Percentiles rank a stretch among this genome's conserved stretches.
phyloP scores from a whole-genome alignment of 2,113 vertebrate genomes.

The Oenanthe oenanthe region DNA sequence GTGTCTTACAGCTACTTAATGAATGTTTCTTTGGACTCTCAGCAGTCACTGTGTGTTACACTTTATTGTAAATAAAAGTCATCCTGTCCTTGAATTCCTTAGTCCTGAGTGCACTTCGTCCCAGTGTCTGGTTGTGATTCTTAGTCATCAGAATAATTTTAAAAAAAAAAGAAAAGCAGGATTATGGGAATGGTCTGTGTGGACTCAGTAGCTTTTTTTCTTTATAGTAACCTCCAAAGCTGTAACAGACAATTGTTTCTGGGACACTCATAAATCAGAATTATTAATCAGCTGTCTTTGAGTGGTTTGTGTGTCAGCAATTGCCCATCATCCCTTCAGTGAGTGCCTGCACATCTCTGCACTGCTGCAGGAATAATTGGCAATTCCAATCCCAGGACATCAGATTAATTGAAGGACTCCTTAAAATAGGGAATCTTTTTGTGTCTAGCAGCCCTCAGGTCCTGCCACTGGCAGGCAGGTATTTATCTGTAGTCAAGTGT shows the following conservation, averaged over 20 bases:
- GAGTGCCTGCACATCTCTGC: neutral
- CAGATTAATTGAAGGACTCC: neutral
- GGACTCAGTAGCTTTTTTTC: neutral
- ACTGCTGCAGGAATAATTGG: neutral
- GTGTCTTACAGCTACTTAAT: neutral
- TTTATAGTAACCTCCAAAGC: neutral
- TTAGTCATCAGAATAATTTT: slow-evolving; percentile 11
- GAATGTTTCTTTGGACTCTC: neutral
- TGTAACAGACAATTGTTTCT: neutral
- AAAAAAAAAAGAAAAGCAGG: too few species aligned
- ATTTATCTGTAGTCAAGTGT: neutral
- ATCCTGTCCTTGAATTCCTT: neutral
- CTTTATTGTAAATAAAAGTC: neutral
- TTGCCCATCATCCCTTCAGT: neutral
- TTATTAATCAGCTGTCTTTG: accelerated
- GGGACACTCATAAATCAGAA: accelerated
- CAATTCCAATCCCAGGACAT: accelerated
- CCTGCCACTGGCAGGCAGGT: neutral
- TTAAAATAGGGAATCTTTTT: neutral
- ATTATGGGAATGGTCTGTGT: neutral
- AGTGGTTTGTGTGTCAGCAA: neutral
- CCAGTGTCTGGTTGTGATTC: neutral
- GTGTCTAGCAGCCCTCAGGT: neutral
- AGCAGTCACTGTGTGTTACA: accelerated
- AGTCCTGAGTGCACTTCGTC: neutral